Evolutionary conservation across 2,113 vertebrate genomes (phyloP).

Genomic region (Tinamus guttatus): DNA sequence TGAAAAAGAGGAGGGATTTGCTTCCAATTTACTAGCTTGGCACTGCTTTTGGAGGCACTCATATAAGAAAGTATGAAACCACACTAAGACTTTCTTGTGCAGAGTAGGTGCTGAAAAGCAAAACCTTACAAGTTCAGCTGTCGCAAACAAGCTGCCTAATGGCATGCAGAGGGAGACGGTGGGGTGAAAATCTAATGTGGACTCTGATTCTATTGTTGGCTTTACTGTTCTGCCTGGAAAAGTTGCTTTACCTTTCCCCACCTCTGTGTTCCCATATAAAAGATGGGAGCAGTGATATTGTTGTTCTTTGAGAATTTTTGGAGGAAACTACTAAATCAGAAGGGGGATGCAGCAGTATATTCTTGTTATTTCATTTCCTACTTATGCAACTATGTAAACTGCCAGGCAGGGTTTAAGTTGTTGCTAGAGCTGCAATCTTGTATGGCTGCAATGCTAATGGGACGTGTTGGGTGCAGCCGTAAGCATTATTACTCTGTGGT

Average conservation of each 20-base stretch:
- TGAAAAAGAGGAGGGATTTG: background rate
- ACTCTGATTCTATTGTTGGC: background rate
- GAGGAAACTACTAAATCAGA: background rate
- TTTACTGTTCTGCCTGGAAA: background rate
- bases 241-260: background rate
- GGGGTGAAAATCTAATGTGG: accelerated
- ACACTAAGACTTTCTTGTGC: background rate
- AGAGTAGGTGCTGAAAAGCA: background rate
- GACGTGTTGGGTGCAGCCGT: background rate
- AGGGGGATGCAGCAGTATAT: background rate
- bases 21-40: accelerated
- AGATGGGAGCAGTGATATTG: background rate
- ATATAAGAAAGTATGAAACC: background rate
- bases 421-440: background rate
- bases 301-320: background rate
- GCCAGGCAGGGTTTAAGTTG: background rate
- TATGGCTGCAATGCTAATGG: background rate
- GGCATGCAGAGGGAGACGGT: background rate
- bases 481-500: background rate
- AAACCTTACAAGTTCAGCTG: background rate
- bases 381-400: constrained; percentile 40
- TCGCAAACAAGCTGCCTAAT: background rate
- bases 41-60: background rate
- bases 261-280: background rate
- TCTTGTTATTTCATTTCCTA: background rate